Evolutionary conservation across 2,888 invertebrate genomes (phyloP).

Genomic region (Pseudococcus viburni): DNA sequence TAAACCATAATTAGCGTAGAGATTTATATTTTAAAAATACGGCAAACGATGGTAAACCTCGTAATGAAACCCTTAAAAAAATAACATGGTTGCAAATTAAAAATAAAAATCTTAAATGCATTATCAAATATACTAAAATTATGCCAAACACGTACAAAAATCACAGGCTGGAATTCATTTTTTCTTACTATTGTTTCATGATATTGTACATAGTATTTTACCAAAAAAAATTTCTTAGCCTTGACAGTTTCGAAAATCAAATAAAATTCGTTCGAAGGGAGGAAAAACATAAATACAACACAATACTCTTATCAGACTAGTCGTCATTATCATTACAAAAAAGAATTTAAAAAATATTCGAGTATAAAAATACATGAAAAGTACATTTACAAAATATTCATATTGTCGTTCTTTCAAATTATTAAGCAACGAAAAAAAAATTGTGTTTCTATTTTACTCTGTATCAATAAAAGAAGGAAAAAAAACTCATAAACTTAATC

Average conservation of each 20-base stretch:
- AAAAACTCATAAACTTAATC: slow-evolving; percentile 11
- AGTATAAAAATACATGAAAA: slow-evolving; percentile 58
- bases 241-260: background rate
- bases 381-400: slow-evolving; percentile 51
- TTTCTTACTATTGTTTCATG: slow-evolving; percentile 32
- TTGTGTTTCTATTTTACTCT: background rate
- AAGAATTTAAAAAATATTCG: slow-evolving; percentile 50
- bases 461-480: background rate
- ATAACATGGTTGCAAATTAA: slow-evolving; percentile 45
- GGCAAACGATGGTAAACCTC: slow-evolving; percentile 18
- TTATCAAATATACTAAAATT: slow-evolving; percentile 39
- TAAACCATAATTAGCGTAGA: slow-evolving; percentile 34
- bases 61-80: slow-evolving; percentile 38
- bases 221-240: background rate
- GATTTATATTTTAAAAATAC: slow-evolving; percentile 42
- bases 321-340: slow-evolving; percentile 37
- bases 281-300: slow-evolving; percentile 40
- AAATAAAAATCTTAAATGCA: slow-evolving; percentile 54
- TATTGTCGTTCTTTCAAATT: slow-evolving; percentile 38
- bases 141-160: slow-evolving; percentile 45
- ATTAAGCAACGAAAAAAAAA: slow-evolving; percentile 24
- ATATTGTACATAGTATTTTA: slow-evolving; percentile 29
- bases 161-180: slow-evolving; percentile 53
- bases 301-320: slow-evolving; percentile 54
- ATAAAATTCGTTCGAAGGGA: background rate